These are phyloP conservation scores for Speoplatyrhinus poulsoni DNA, from an alignment of 2,113 vertebrate species.

Conservation along the genomic window DNA sequence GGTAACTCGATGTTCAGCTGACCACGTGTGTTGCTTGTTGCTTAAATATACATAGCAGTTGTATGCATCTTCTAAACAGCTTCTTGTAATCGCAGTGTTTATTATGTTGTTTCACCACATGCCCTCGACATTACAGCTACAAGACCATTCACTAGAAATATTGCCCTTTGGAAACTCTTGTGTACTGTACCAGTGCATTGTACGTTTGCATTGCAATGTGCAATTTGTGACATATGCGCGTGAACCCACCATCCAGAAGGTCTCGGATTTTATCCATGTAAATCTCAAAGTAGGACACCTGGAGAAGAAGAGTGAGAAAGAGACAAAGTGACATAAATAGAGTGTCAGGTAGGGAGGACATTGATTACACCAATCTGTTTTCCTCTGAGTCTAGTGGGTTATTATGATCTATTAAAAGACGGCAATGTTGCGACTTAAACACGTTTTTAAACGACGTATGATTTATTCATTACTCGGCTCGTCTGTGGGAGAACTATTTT, in stretches of 20 bases:
- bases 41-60: background rate
- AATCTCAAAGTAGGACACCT: conserved; percentile 98
- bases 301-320: conserved; percentile 5
- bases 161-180: no score
- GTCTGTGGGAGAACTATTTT: background rate
- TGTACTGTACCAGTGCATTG: no score
- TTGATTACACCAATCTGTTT: no score
- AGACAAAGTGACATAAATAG: conserved; percentile 9
- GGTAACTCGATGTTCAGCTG: no score
- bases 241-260: conserved; percentile 88
- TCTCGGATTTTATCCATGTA: conserved; percentile 97
- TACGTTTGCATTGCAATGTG: no score
- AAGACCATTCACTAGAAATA: background rate
- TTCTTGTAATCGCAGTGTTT: background rate
- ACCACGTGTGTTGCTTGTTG: no score
- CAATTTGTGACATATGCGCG: no score
- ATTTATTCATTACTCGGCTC: background rate
- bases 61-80: background rate
- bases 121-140: background rate
- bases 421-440: no score
- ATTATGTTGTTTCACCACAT: conserved; percentile 1
- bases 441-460: no score
- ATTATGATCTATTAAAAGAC: no score
- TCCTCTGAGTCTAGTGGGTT: no score
- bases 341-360: background rate